phyloP scores from a whole-genome alignment of 2,888 invertebrate genomes.

The Lepidocyrtinus sp. region DNA sequence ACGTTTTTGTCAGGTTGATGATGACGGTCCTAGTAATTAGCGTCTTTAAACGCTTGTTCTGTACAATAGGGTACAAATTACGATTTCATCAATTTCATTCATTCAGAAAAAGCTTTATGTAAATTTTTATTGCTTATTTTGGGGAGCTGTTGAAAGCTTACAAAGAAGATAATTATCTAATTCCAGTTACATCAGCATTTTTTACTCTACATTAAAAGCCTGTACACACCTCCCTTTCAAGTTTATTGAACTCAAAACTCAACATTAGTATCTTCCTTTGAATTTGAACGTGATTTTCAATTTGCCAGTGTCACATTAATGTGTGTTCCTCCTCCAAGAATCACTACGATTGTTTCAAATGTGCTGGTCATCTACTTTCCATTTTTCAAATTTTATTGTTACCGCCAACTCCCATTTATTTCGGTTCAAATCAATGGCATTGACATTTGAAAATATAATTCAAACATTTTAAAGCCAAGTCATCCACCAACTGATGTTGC shows the following conservation, averaged over 20 bases:
- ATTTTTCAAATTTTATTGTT: neutral
- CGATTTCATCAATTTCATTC: neutral
- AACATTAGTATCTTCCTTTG: neutral
- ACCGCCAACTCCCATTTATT: neutral
- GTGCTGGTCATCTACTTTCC: neutral
- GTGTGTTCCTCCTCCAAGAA: neutral
- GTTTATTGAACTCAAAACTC: neutral
- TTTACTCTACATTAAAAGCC: neutral
- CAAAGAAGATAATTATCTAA: neutral
- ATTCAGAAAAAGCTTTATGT: neutral
- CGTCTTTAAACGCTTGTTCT: conserved; percentile 36
- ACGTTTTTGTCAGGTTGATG: conserved; percentile 12
- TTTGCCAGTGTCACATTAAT: neutral
- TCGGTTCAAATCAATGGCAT: neutral
- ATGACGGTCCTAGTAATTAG: conserved; percentile 33
- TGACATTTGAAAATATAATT: neutral
- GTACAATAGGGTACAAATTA: conserved; percentile 33
- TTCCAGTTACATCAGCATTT: neutral
- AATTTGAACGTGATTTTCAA: neutral
- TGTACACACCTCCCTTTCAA: neutral
- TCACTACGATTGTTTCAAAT: neutral
- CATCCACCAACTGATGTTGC: too few species aligned
- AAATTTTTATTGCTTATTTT: neutral
- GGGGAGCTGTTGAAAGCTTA: neutral
- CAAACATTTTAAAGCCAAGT: neutral